Evolutionary conservation across 2,888 invertebrate genomes (phyloP), one percentile per base, ranked within the genome.

Genomic region (Philereme transversata): DNA sequence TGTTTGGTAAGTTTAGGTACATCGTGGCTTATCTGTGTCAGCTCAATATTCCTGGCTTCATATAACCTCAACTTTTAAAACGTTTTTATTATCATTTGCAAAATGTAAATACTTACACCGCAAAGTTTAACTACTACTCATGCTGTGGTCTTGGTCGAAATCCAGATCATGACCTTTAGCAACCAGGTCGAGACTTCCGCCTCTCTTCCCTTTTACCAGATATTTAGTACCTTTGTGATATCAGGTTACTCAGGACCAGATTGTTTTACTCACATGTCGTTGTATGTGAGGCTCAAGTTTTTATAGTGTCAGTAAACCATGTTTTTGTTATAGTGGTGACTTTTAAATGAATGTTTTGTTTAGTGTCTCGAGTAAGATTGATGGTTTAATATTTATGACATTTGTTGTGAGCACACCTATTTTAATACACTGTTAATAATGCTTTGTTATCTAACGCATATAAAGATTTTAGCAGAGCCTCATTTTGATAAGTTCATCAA

Each of bases 111-210:
- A 45, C 40, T 22, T 44, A 56, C 41, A 57, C 52, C 56, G 53
- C 51, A 47, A 36, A 64, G 49, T 46, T 59, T 56, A 4, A 50
- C 22, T 50, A 4, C 47, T 35, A 49, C 51, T 46, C 45, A 40
- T 6, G 5, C 57, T 56, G 55, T 51, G 62, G 52, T 59, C 41
- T 44, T 51, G 43, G 47, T 51, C 51, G 52, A 62, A 68, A 67
- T 69, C 69, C 68, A 67, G 67, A 72, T 72, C 73, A 70, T 66
- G 83, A 86, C 84, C 86, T 86, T 86, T 85, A 61, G 58, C 68
- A 83, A 76, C 68, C 71, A 73, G 79, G 79, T 69, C 81, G 64
- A 52, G 58, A 74, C 69, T 78, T 81, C 79, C 79, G 77, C 70
- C 58, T 69, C 71, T 67, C 65, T 67, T 64, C 69, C 65, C 64